Conservation (phyloP, 2,888 invertebrate species). For the Hyposoter dolosus region DNA sequence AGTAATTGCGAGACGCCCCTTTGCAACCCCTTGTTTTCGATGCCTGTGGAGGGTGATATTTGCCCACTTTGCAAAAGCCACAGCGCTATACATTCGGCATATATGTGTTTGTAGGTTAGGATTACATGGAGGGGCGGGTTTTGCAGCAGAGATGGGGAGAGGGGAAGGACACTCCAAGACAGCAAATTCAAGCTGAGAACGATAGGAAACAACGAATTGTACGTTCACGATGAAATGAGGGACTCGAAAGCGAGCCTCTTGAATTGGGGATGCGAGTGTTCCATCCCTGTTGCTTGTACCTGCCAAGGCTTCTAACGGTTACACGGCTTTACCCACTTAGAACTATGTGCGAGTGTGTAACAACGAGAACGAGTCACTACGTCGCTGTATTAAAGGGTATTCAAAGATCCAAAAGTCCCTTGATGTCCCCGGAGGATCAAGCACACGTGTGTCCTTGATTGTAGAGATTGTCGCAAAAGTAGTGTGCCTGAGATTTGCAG, state of each 20-base stretch:
- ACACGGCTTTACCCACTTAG: not conserved
- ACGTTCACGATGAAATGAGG: conserved; percentile 45
- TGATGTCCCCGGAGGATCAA: not conserved
- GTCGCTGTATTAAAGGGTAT: not conserved
- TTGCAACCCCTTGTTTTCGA: not conserved
- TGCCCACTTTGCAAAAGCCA: conserved; percentile 1
- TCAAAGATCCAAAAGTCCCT: not conserved
- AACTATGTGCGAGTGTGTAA: not conserved
- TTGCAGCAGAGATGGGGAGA: not conserved
- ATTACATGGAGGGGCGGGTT: not conserved
- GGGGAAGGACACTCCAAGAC: not conserved
- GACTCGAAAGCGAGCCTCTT: conserved; percentile 41
- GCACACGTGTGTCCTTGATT: not conserved
- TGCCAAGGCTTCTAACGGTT: not conserved
- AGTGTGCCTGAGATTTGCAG: not conserved
- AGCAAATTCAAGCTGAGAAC: conserved; percentile 36
- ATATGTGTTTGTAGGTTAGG: conserved; percentile 22
- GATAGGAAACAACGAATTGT: conserved; percentile 52
- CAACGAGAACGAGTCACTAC: not conserved
- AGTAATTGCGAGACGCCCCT: not conserved
- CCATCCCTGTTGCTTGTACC: conserved; percentile 10
- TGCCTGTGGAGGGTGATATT: not conserved
- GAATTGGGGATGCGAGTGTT: conserved; percentile 55
- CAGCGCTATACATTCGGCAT: not conserved
- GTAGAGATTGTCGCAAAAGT: not conserved